Percentiles rank a stretch among this genome's conserved stretches.
Conservation (phyloP, 2,113 vertebrate genomes). For the Bubo blakistoni region DNA sequence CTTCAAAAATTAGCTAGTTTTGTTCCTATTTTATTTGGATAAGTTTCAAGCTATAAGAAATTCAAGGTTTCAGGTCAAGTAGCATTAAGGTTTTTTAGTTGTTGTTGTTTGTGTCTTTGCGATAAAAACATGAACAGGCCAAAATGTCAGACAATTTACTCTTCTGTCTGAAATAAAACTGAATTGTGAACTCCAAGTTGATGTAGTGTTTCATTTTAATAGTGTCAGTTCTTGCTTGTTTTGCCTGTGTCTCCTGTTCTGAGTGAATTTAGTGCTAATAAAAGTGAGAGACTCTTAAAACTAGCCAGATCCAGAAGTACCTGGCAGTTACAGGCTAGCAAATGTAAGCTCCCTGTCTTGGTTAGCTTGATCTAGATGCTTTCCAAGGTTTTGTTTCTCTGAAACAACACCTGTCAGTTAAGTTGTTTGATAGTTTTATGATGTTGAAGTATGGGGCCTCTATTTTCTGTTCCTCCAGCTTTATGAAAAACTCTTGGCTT, state of each 20-base stretch:
- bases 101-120: background rate
- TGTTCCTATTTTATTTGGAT: background rate
- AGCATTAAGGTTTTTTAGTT: background rate
- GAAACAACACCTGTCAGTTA: background rate
- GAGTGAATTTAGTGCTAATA: conserved; percentile 54
- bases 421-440: background rate
- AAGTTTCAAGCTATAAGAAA: background rate
- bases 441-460: background rate
- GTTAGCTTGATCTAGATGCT: background rate
- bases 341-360: background rate
- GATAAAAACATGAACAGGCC: conserved; percentile 22
- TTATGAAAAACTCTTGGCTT: background rate
- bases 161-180: conserved; percentile 42
- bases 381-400: background rate
- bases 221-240: conserved; percentile 10
- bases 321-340: background rate
- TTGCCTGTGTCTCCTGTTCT: background rate
- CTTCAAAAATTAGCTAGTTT: background rate
- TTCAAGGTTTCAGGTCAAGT: conserved; percentile 15
- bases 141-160: conserved; percentile 44
- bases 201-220: conserved; percentile 55
- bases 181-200: conserved; percentile 33
- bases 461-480: background rate
- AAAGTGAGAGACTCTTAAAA: conserved; percentile 39
- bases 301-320: background rate